A percentile compares a stretch with the other conserved stretches of the same genome.
Conservation (phyloP, 1,140 invertebrate species). For the Drosophila paulistorum region DNA sequence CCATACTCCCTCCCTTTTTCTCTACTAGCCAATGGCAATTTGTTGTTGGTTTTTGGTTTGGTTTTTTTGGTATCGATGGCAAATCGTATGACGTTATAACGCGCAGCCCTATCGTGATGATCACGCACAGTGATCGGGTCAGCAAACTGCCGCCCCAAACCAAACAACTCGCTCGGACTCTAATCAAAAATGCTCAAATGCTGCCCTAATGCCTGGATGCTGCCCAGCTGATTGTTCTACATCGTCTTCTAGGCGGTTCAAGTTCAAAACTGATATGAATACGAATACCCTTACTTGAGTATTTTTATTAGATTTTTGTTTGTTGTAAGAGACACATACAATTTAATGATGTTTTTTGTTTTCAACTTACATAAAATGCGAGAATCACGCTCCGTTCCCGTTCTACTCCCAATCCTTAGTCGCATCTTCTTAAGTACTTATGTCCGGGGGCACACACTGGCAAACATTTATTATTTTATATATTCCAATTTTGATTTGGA, state of each 20-base stretch:
- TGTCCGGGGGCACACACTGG: slow-evolving; percentile 36
- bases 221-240: not conserved
- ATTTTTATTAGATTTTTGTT: slow-evolving; percentile 6
- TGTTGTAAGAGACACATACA: slow-evolving; percentile 34
- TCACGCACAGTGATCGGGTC: slow-evolving; percentile 43
- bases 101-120: slow-evolving; percentile 53
- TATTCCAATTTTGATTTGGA: slow-evolving; percentile 52
- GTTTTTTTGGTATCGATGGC: slow-evolving; percentile 16
- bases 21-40: not conserved
- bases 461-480: slow-evolving; percentile 42
- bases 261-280: slow-evolving; percentile 16
- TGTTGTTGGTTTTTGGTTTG: slow-evolving; percentile 4
- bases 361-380: slow-evolving; percentile 37
- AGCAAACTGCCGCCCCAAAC: slow-evolving; percentile 12
- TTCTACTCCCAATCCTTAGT: slow-evolving; percentile 28
- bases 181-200: slow-evolving; percentile 8
- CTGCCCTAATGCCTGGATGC: not conserved
- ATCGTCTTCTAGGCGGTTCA: slow-evolving; percentile 8
- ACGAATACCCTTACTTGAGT: slow-evolving; percentile 11
- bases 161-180: not conserved
- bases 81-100: slow-evolving; percentile 24
- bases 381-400: slow-evolving; percentile 32
- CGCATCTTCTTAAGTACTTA: slow-evolving; percentile 44
- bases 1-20: not conserved
- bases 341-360: slow-evolving; percentile 14